Base-by-base conservation (phyloP, 2,888 invertebrate species). In the Choreutis nemorana region DNA sequence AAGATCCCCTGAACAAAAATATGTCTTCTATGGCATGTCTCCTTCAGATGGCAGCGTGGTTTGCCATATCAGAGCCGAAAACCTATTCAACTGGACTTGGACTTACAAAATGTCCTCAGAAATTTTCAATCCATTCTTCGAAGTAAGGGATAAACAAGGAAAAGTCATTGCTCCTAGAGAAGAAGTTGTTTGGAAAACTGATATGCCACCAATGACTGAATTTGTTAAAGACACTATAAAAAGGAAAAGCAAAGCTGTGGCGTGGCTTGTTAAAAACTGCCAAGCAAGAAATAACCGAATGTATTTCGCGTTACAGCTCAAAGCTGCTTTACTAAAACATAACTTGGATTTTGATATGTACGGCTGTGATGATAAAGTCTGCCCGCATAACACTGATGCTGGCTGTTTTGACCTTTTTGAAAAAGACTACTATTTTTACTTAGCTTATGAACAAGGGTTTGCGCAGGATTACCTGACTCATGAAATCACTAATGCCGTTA, bases 51-150 rank as follows among this genome's bases (percentile, higher is more conserved):
- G 49, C 2, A 31, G 42, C 18, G 67, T 71, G 0, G 40, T 70
- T 13, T 78, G 77, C 36, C 49, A 56, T 15, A 3, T 46, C 0
- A 37, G 37, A 5, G 45, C 55, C 2, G 62, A 78, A 22, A 41
- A 53, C 13, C 75, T 50, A 31, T 77, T 78, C 32, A 78, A 79
- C 33, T 75, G 70, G 66, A 78, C 78, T 1, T 78, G 77, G 73
- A 56, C 64, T 2, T 79, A 75, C 26, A 75, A 65, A 47, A 40
- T 68, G 1, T 48, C 55, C 37, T 71, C 77, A 0, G 72, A 79
- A 34, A 62, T 75, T 12, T 45, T 56, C 1, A 60, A 48, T 30
- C 66, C 71, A 2, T 75, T 63, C 30, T 55, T 79, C 14, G 60
- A 62, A 46, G 63, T 78, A 0, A 58, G 29, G 23, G 58, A 73